These are phyloP conservation scores for Lycophotia porphyrea DNA, from an alignment of 2,888 invertebrate species.

Conservation along the genomic window DNA sequence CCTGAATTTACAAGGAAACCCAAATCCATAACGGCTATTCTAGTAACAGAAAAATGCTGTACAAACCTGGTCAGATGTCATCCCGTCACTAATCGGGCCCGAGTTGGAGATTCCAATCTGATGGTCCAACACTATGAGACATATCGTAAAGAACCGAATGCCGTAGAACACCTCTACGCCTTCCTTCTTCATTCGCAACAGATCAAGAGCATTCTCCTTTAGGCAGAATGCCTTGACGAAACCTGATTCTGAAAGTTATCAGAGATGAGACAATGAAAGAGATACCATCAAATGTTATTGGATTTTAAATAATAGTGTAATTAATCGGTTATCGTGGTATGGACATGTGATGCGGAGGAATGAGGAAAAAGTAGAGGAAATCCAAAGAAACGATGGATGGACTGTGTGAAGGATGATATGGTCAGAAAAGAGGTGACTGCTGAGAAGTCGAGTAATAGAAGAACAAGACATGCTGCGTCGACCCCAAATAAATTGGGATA, in stretches of 20 bases:
- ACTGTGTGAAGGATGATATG: no score
- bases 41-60: not conserved
- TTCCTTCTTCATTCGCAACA: conserved; percentile 76
- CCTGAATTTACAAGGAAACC: not conserved
- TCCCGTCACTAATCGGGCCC: conserved; percentile 90
- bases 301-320: not conserved
- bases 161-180: conserved; percentile 90
- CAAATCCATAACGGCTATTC: not conserved
- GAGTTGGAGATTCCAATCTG: conserved; percentile 88
- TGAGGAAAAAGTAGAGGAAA: no score
- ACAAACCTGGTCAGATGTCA: conserved; percentile 88
- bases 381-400: no score
- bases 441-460: no score
- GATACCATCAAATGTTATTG: not conserved
- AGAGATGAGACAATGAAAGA: not conserved
- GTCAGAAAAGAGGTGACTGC: no score
- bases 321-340: no score
- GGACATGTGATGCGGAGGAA: no score
- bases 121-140: conserved; percentile 90
- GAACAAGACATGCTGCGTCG: no score
- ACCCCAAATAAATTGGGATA: no score
- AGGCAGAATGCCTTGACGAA: conserved; percentile 80
- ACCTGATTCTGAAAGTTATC: conserved; percentile 70
- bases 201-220: conserved; percentile 80
- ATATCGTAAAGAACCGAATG: conserved; percentile 89